Evolutionary conservation across 2,113 vertebrate species (phyloP), one percentile per base, ranked within the genome.

Genomic region (Oncorhynchus mykiss): DNA sequence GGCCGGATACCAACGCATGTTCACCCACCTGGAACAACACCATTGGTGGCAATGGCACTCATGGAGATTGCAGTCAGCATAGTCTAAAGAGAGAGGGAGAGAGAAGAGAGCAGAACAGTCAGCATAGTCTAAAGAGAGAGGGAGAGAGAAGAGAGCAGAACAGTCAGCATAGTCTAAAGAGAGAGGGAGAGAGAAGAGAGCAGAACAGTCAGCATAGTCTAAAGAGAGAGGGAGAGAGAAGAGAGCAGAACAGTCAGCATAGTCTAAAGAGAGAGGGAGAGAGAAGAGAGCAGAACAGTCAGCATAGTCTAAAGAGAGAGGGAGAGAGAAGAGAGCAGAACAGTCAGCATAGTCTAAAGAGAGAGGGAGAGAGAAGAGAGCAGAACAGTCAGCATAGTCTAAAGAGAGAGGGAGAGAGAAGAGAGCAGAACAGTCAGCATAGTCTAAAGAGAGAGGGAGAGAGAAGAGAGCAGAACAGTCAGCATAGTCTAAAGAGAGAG

Each of bases 31-130:
- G 98, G 98, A 82, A 99, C 98, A 9, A 99, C 98, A 73, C 98
- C 98, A 74, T 99, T 99, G 86, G 98, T 99, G 25, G 98, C 98
- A 1, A 99, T 98, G 0, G 98, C 98, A 2, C 98, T 99, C 98
- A 99, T 99, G 22, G 98, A 99, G 88, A 99, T 99, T 89, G 98
- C 98, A 13, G 98, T 99, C 92, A 99, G 94, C 98, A 99, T 99
- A 6, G 98, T 99, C 97, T 99, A 88, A 8, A 14, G 72, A 83
- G 84, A 71, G 71, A 75, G 80, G 70, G 13, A 2, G 39, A 81
- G 71, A 81, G 70, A 70, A 71, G 57, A 66, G 31, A 72, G 48
- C 3, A 29, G 29, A 29, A 29, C 98, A 13, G 98, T 99, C 92
- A 99, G 94, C 97, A 99, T 99, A 6, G 98, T 99, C 97, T 99